Evolutionary conservation across 1,140 invertebrate species (phyloP).

Genomic region (Sitophilus oryzae): DNA sequence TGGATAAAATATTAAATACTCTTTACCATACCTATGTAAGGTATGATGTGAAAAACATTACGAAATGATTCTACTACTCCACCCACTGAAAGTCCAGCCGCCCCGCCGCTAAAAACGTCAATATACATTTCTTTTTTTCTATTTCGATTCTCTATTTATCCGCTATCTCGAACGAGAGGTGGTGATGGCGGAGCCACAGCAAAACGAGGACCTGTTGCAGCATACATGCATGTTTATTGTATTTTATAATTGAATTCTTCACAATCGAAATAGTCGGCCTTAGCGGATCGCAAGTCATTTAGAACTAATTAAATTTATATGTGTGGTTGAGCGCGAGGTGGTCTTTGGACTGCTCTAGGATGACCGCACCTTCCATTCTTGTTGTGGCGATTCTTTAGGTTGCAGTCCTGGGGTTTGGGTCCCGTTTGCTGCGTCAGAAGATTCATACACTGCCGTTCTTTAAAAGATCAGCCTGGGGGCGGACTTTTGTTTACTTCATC

Average conservation of each 20-base stretch:
- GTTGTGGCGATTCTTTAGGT: not conserved
- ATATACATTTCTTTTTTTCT: constrained; percentile 7
- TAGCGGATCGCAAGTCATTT: constrained; percentile 36
- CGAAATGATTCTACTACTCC: not conserved
- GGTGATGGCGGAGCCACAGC: not conserved
- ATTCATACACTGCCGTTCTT: too few species aligned
- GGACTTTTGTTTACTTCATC: too few species aligned
- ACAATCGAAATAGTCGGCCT: constrained; percentile 31
- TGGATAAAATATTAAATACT: too few species aligned
- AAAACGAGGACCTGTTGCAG: constrained; percentile 23
- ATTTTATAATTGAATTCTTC: constrained; percentile 38
- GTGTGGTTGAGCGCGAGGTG: constrained; percentile 33
- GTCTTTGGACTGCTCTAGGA: constrained; percentile 20
- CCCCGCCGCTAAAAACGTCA: constrained; percentile 8
- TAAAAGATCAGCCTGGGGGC: too few species aligned
- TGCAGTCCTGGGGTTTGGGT: not conserved
- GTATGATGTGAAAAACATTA: not conserved
- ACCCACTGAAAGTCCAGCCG: not conserved
- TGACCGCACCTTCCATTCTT: constrained; percentile 25
- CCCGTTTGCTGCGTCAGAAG: too few species aligned
- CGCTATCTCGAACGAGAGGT: constrained; percentile 3
- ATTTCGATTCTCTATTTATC: constrained; percentile 15
- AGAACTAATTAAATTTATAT: constrained; percentile 40
- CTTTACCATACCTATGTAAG: too few species aligned
- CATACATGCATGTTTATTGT: constrained; percentile 37